These are phyloP conservation scores for Tiliacea aurago DNA, from an alignment of 2,888 invertebrate species.

Conservation along the genomic window DNA sequence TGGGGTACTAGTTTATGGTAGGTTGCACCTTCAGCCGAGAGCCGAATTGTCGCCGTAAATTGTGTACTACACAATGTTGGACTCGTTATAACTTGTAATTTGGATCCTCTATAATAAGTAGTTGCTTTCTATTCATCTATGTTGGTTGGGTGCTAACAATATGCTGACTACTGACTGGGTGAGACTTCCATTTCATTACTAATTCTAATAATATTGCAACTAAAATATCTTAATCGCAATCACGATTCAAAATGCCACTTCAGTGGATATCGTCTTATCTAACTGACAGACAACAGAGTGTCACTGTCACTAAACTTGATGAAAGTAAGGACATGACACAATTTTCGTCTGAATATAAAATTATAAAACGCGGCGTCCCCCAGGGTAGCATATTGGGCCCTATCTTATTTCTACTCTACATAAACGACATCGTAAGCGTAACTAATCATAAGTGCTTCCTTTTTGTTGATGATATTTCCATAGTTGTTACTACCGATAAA, in stretches of 20 bases:
- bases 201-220: not conserved
- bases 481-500: too few relatives aligned
- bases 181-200: not conserved
- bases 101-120: conserved; percentile 9
- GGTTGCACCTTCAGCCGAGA: conserved; percentile 62
- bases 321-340: too few relatives aligned
- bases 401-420: too few relatives aligned
- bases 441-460: too few relatives aligned
- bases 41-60: conserved; percentile 49
- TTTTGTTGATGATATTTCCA: too few relatives aligned
- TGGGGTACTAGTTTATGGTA: conserved; percentile 74
- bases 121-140: not conserved
- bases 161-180: not conserved
- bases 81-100: conserved; percentile 45
- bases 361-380: too few relatives aligned
- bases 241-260: not conserved
- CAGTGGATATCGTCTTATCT: too few relatives aligned
- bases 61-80: conserved; percentile 54
- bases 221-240: not conserved
- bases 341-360: too few relatives aligned
- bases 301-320: too few relatives aligned
- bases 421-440: too few relatives aligned
- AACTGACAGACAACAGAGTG: too few relatives aligned
- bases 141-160: not conserved
- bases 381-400: too few relatives aligned